phyloP scores from a whole-genome alignment of 2,888 invertebrate species.

The Eilema griseolum region DNA sequence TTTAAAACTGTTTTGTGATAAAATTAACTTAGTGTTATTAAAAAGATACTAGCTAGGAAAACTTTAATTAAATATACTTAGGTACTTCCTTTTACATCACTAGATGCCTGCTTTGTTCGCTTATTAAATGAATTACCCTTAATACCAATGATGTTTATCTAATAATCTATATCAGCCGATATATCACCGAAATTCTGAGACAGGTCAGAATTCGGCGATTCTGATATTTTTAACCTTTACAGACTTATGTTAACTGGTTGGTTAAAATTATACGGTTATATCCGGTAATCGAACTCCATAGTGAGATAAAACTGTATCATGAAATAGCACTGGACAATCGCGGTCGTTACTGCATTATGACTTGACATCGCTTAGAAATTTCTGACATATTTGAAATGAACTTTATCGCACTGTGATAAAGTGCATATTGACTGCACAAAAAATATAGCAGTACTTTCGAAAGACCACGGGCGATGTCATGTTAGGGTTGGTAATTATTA shows the following conservation, averaged over 20 bases:
- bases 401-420: conserved; percentile 46
- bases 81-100: conserved; percentile 5
- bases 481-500: conserved; percentile 44
- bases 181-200: neutral
- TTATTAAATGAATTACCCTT: neutral
- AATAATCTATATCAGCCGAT: neutral
- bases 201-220: conserved; percentile 22
- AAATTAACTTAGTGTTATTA: neutral
- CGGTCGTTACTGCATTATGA: conserved; percentile 66
- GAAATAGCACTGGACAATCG: conserved; percentile 67
- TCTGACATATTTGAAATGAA: conserved; percentile 37
- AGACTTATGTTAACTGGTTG: conserved; percentile 42
- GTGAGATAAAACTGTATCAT: conserved; percentile 62
- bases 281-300: conserved; percentile 53
- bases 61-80: neutral
- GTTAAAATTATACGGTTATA: conserved; percentile 50
- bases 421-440: conserved; percentile 35
- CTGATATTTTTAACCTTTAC: conserved; percentile 34
- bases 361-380: conserved; percentile 50
- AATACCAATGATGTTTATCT: neutral
- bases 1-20: neutral
- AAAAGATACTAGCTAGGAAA: neutral
- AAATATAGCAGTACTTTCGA: conserved; percentile 69
- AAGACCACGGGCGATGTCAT: conserved; percentile 56
- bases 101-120: neutral